Evolutionary conservation across 2,888 invertebrate species (phyloP).

Genomic region (Mellilla xanthometata): DNA sequence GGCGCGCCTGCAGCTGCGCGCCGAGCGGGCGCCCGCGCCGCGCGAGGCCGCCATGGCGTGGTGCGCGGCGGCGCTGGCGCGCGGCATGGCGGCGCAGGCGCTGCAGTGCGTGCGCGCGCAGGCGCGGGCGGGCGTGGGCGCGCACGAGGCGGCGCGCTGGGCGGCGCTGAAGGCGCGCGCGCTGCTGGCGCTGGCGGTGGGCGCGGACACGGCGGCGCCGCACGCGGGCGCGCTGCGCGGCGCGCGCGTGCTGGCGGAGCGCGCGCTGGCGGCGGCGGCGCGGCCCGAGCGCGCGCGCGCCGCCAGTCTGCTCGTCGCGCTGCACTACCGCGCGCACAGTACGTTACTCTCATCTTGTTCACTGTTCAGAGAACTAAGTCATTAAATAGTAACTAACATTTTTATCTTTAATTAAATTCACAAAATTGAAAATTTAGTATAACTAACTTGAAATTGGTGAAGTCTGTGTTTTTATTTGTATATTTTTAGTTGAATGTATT

Average conservation of each 20-base stretch:
- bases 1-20: constrained; percentile 36
- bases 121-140: constrained; percentile 30
- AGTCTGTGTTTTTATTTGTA: too few relatives aligned
- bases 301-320: neutral
- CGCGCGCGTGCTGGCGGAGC: constrained; percentile 1
- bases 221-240: neutral
- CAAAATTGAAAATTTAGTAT: too few relatives aligned
- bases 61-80: constrained; percentile 15
- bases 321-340: neutral
- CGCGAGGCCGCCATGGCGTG: constrained; percentile 29
- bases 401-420: too few relatives aligned
- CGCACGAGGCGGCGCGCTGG: too few relatives aligned
- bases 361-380: too few relatives aligned
- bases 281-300: neutral
- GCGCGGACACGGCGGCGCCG: neutral
- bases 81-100: constrained; percentile 36
- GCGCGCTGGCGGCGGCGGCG: neutral
- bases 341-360: too few relatives aligned
- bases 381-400: too few relatives aligned
- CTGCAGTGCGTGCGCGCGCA: constrained; percentile 41
- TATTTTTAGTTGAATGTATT: too few relatives aligned
- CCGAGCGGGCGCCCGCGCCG: constrained; percentile 1
- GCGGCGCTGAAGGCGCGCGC: too few relatives aligned
- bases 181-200: too few relatives aligned
- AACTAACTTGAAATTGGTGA: too few relatives aligned